Conservation (phyloP, 2,113 vertebrate genomes). For the Steatornis caripensis region DNA sequence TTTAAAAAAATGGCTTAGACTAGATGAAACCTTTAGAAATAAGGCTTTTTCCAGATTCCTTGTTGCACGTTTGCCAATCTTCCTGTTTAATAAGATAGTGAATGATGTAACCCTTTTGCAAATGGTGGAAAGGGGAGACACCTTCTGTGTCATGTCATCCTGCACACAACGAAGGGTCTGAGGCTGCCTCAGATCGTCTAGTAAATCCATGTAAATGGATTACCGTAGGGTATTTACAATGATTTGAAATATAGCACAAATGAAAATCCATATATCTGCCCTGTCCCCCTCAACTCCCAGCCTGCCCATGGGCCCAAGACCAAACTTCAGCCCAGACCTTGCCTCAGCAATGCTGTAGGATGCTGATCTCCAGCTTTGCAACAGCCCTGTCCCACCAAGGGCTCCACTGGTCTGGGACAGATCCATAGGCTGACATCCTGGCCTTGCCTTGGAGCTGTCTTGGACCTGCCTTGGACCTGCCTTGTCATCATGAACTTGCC, state of each 20-base stretch:
- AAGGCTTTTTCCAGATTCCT: neutral
- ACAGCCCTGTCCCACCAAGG: neutral
- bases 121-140: neutral
- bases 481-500: neutral
- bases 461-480: neutral
- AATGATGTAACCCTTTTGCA: neutral
- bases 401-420: neutral
- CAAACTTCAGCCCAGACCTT: neutral
- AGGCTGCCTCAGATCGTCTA: rapidly evolving
- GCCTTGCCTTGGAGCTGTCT: no score
- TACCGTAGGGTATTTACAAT: neutral
- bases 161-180: neutral
- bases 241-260: neutral
- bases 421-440: no score
- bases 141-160: rapidly evolving
- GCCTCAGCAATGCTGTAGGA: neutral
- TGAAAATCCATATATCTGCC: rapidly evolving
- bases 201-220: neutral
- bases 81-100: neutral
- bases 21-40: neutral
- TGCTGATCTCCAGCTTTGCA: neutral
- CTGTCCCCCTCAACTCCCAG: neutral
- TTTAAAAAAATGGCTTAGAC: neutral
- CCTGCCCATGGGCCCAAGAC: neutral
- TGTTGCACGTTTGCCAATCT: neutral